Evolutionary conservation across 2,797 vertebrate genomes (phyloP).

Genomic region (Syngnathus rostellatus): DNA sequence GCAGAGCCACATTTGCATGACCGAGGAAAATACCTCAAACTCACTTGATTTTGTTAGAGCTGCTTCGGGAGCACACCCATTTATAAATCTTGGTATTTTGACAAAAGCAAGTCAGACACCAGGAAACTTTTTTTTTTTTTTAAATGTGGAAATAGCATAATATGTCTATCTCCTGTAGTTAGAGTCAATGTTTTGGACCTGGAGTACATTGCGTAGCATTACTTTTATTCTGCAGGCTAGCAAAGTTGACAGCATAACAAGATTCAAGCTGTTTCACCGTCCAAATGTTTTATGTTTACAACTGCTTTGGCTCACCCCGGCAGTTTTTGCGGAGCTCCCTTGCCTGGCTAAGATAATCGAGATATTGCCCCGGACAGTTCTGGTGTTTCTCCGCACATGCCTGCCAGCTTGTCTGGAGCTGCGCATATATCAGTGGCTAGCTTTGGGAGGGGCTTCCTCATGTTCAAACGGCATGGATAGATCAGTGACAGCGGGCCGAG

Average conservation of each 20-base stretch:
- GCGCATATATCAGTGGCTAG: slow-evolving; percentile 35
- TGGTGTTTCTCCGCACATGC: slow-evolving; percentile 31
- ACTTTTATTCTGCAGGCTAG: slow-evolving; percentile 20
- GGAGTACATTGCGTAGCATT: slow-evolving; percentile 44
- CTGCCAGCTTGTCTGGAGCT: slow-evolving; percentile 37
- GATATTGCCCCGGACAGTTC: slow-evolving; percentile 35
- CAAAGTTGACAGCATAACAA: slow-evolving; percentile 45
- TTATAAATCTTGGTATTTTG: neutral
- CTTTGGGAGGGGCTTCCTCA: slow-evolving; percentile 52
- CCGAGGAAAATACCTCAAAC: neutral
- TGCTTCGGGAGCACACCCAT: no score
- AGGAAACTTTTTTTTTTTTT: neutral
- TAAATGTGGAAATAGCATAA: neutral
- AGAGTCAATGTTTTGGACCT: slow-evolving; percentile 49
- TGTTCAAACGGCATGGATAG: slow-evolving; percentile 54
- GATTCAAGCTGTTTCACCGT: slow-evolving; percentile 31
- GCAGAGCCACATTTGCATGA: neutral
- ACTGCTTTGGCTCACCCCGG: slow-evolving; percentile 15
- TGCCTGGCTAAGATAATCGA: slow-evolving; percentile 15
- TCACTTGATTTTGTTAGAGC: no score
- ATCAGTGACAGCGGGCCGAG: slow-evolving; percentile 59
- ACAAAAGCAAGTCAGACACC: neutral
- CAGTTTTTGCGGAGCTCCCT: slow-evolving; percentile 32
- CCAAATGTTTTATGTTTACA: slow-evolving; percentile 30
- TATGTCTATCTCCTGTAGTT: neutral